Evolutionary conservation across 2,797 vertebrate genomes (phyloP).

Genomic region (Fringilla coelebs): DNA sequence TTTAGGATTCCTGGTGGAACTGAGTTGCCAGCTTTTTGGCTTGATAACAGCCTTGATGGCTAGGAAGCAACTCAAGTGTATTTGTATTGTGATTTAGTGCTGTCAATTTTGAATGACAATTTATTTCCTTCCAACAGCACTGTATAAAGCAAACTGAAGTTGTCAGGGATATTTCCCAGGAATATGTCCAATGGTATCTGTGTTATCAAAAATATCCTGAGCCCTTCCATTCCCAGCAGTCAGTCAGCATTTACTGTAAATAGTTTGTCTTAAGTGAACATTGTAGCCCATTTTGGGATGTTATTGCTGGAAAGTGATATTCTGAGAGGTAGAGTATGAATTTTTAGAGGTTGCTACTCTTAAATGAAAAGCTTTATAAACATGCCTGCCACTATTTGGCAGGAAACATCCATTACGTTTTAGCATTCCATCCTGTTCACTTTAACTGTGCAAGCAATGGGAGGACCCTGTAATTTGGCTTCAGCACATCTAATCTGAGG

Average conservation of each 20-base stretch:
- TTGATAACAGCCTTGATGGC: neutral
- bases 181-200: neutral
- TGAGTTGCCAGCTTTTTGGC: neutral
- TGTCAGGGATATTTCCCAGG: neutral
- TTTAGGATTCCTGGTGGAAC: neutral
- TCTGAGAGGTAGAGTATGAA: neutral
- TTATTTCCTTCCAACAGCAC: neutral
- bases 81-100: neutral
- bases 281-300: neutral
- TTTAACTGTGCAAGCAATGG: neutral
- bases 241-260: neutral
- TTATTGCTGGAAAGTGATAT: neutral
- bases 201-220: neutral
- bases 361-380: constrained; percentile 19
- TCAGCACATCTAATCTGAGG: neutral
- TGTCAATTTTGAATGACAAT: neutral
- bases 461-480: neutral
- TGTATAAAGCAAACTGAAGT: neutral
- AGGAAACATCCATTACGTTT: neutral
- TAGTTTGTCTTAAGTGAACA: neutral
- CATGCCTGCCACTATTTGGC: neutral
- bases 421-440: constrained; percentile 7
- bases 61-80: neutral
- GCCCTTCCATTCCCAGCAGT: neutral
- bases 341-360: neutral